Conservation (phyloP, 2,113 vertebrate species). For the Otis tarda region DNA sequence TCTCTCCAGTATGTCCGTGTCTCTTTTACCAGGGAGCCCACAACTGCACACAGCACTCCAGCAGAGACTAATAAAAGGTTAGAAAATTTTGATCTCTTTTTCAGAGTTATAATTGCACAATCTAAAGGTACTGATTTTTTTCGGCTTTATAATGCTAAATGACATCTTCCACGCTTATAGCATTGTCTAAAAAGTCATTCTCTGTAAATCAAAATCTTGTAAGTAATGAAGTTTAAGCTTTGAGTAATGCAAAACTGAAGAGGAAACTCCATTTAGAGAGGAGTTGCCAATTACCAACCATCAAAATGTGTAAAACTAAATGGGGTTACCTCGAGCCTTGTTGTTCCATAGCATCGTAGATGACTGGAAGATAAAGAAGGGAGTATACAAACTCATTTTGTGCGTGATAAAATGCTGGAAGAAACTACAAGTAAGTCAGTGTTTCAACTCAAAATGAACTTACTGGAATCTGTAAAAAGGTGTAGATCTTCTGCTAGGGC, state of each 20-base stretch:
- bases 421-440: not conserved
- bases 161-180: not conserved
- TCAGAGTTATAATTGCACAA: not conserved
- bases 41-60: not conserved
- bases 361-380: not conserved
- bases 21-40: not conserved
- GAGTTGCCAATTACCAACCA: not conserved
- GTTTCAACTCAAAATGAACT: not conserved
- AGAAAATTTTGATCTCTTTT: not conserved
- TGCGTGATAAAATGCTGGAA: not conserved
- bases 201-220: not conserved
- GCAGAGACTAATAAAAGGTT: not conserved
- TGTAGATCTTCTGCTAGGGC: not conserved
- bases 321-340: not conserved
- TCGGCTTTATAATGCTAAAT: not conserved
- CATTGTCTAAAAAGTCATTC: not conserved
- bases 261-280: not conserved
- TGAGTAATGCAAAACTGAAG: not conserved
- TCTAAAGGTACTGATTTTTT: not conserved
- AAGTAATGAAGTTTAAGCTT: not conserved
- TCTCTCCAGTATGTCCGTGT: too few species aligned
- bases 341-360: not conserved
- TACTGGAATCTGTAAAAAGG: not conserved
- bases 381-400: not conserved
- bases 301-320: not conserved